phyloP scores from a whole-genome alignment of 2,888 invertebrate species.

The Tetrapedia diversipes region DNA sequence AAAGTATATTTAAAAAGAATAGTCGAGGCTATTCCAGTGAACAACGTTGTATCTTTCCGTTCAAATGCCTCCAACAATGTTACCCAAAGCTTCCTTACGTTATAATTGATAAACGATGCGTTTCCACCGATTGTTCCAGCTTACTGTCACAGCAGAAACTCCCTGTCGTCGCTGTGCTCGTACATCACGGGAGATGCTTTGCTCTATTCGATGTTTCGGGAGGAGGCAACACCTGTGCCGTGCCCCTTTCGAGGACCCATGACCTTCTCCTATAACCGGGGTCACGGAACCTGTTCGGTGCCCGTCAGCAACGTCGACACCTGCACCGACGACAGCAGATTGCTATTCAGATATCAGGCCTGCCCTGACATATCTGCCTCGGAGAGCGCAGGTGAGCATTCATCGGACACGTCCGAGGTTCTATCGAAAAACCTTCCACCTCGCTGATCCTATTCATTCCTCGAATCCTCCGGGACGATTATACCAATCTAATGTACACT shows the following conservation, averaged over 20 bases:
- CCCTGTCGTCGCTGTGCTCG: conserved; percentile 91
- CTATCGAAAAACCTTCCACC: not conserved
- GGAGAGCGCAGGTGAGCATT: conserved; percentile 92
- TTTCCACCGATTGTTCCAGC: conserved; percentile 84
- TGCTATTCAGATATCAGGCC: conserved; percentile 95
- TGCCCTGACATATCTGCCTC: conserved; percentile 96
- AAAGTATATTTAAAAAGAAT: too few species aligned
- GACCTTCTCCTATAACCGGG: conserved; percentile 96
- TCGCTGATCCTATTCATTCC: not conserved
- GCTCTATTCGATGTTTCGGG: conserved; percentile 94
- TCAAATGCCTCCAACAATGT: too few species aligned
- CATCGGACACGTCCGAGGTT: not conserved
- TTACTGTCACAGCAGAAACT: conserved; percentile 89
- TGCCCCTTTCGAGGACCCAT: conserved; percentile 95
- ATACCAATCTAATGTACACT: too few species aligned
- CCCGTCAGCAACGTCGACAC: conserved; percentile 96
- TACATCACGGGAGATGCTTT: conserved; percentile 95
- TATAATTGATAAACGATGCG: too few species aligned
- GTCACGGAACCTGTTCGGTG: conserved; percentile 94
- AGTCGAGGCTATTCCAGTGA: too few species aligned
- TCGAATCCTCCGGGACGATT: not conserved
- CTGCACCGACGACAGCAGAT: conserved; percentile 95
- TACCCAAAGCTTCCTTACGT: too few species aligned
- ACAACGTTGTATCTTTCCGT: too few species aligned
- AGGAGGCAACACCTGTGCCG: conserved; percentile 93